Evolutionary conservation across 2,797 vertebrate species (phyloP).

Genomic region (Pipistrellus kuhlii): DNA sequence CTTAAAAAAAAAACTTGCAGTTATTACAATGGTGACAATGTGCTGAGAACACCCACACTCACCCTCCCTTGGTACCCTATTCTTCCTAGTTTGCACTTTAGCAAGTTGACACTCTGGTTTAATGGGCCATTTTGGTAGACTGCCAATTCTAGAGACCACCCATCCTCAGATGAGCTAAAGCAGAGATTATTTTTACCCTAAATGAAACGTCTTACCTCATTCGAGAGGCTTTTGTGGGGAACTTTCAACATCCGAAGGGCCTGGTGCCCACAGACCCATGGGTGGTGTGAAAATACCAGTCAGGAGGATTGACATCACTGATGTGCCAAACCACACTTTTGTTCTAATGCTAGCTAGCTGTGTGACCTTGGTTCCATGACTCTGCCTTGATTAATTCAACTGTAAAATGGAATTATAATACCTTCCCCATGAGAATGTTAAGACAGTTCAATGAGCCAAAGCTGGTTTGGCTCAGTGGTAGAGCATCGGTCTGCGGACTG

Average conservation of each 20-base stretch:
- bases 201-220: background rate
- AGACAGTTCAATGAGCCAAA: background rate
- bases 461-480: background rate
- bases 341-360: background rate
- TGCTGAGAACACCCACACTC: constrained; percentile 48
- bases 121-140: background rate
- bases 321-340: background rate
- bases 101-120: background rate
- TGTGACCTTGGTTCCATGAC: background rate
- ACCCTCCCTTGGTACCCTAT: background rate
- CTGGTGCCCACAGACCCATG: background rate
- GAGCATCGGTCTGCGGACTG: no score
- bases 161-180: background rate
- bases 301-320: background rate
- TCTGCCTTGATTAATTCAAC: constrained; percentile 42
- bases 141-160: background rate
- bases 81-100: background rate
- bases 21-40: constrained; percentile 34
- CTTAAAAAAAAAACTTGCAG: constrained; percentile 49
- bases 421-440: background rate
- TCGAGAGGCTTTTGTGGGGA: background rate
- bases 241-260: background rate
- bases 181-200: background rate
- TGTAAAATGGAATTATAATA: constrained; percentile 10
- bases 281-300: background rate